Conservation (phyloP, 2,113 vertebrate species). For the Apodemus speciosus region DNA sequence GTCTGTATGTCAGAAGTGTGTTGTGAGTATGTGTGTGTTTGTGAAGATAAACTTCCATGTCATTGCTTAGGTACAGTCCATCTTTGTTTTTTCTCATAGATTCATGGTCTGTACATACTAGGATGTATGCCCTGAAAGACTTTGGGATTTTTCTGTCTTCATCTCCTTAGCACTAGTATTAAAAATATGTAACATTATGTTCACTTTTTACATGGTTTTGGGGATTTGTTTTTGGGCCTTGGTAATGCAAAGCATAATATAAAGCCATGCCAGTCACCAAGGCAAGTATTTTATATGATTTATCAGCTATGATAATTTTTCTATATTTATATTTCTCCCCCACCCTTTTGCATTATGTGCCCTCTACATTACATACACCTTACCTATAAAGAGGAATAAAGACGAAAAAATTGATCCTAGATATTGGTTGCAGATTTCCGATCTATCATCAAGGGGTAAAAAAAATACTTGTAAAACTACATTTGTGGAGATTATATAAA, state of each 20-base stretch:
- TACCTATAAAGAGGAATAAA: not conserved
- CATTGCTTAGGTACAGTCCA: too few relatives aligned
- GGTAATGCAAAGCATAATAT: not conserved
- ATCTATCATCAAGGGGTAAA: not conserved
- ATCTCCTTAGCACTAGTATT: not conserved
- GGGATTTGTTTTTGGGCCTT: not conserved
- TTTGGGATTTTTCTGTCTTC: not conserved
- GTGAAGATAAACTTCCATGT: too few relatives aligned
- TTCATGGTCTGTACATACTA: not conserved
- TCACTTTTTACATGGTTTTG: not conserved
- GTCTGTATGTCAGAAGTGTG: not conserved
- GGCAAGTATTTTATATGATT: not conserved
- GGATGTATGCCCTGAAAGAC: not conserved
- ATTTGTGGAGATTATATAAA: not conserved
- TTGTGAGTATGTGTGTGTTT: not conserved
- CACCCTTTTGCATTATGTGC: accelerated
- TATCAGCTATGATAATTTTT: not conserved
- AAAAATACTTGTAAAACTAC: not conserved
- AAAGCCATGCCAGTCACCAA: not conserved
- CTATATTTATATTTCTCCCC: not conserved
- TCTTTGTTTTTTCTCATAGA: not conserved
- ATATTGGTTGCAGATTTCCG: not conserved
- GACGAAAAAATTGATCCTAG: not conserved
- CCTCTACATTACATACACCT: not conserved
- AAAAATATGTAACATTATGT: not conserved